A percentile compares a stretch with the other conserved stretches of the same genome.
Conservation (phyloP, 2,888 invertebrate genomes). For the Ischnura elegans region DNA sequence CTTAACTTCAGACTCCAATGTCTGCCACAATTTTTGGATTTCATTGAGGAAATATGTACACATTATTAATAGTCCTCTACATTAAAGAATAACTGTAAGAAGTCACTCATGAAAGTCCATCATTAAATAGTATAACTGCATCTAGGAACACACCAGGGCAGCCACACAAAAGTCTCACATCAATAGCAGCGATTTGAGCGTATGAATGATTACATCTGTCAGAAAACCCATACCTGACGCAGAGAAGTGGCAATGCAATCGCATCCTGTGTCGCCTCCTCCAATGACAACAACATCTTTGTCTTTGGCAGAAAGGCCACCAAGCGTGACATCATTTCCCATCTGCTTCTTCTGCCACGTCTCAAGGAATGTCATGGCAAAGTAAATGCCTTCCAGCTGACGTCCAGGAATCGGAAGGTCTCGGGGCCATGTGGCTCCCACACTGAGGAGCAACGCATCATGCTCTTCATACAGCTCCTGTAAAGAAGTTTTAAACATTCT, state of each 20-base stretch:
- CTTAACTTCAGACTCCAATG: no score
- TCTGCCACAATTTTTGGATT: no score
- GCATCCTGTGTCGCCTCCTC: slow-evolving; percentile 94
- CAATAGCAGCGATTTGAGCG: no score
- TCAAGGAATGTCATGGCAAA: slow-evolving; percentile 99
- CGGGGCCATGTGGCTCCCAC: slow-evolving; percentile 98
- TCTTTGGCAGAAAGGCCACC: slow-evolving; percentile 90
- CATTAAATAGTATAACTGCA: no score
- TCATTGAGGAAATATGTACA: no score
- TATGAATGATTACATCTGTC: no score
- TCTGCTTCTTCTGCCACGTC: slow-evolving; percentile 96
- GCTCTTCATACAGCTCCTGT: slow-evolving; percentile 80
- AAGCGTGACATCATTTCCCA: slow-evolving; percentile 82
- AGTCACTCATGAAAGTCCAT: no score
- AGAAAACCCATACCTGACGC: slow-evolving; percentile 81
- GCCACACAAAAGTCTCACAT: no score
- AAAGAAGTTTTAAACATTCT: slow-evolving; percentile 42
- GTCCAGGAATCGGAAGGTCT: slow-evolving; percentile 91
- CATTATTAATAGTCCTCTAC: no score
- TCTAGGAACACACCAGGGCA: no score
- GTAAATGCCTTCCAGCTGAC: slow-evolving; percentile 95
- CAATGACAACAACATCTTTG: slow-evolving; percentile 96
- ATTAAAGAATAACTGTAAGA: no score
- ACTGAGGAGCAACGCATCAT: slow-evolving; percentile 93
- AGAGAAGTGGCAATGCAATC: slow-evolving; percentile 99